phyloP scores from a whole-genome alignment of 1,140 invertebrate genomes.

The Philopotamus ludificatus region DNA sequence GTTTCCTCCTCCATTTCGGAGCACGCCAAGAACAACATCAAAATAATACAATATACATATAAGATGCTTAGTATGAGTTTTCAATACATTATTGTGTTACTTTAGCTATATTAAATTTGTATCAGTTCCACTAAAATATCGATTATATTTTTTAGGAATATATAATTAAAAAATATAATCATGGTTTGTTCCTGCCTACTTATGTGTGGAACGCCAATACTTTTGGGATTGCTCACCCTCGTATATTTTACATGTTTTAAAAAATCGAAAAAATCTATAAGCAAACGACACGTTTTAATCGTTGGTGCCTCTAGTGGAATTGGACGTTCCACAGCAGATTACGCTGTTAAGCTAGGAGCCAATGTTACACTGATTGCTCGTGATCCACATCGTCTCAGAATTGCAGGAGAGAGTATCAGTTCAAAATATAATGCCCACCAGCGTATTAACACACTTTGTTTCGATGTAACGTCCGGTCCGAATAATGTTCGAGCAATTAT shows the following conservation, averaged over 20 bases:
- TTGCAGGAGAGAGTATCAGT: conserved; percentile 46
- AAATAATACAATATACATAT: too few relatives aligned
- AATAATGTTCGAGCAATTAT: conserved; percentile 62
- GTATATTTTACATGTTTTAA: neutral
- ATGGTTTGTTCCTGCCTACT: too few relatives aligned
- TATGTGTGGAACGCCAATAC: too few relatives aligned
- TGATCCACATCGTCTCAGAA: conserved; percentile 66
- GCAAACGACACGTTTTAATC: conserved; percentile 67
- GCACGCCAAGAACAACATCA: too few relatives aligned
- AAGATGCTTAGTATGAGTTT: too few relatives aligned
- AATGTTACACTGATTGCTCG: conserved; percentile 88
- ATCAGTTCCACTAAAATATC: too few relatives aligned
- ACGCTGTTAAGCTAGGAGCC: conserved; percentile 76
- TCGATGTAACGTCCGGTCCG: conserved; percentile 73
- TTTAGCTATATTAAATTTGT: neutral
- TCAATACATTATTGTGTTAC: too few relatives aligned
- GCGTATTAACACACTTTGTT: conserved; percentile 63
- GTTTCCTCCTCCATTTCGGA: too few relatives aligned
- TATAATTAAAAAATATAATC: too few relatives aligned
- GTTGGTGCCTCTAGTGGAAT: conserved; percentile 97
- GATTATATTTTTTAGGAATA: too few relatives aligned
- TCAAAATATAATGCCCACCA: conserved; percentile 1
- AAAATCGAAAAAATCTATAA: conserved; percentile 42
- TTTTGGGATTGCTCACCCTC: neutral
- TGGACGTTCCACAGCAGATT: conserved; percentile 78